Evolutionary conservation across 2,113 vertebrate genomes (phyloP), one percentile per base, ranked within the genome.

Genomic region (Cairina moschata): DNA sequence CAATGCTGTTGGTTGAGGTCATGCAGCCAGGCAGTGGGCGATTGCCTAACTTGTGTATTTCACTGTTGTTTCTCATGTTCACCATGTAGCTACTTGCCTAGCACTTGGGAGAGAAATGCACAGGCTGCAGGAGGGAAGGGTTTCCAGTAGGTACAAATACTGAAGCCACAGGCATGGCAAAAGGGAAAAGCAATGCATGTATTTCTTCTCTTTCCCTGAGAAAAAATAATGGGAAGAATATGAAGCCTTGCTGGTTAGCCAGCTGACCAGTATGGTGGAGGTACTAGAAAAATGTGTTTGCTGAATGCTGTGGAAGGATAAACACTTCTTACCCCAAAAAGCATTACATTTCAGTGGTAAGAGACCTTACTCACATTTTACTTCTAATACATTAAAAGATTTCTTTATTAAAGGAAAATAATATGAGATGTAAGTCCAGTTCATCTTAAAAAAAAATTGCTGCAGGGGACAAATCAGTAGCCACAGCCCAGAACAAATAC

Each of bases 111-210:
- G 65, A 36, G n/a, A 90, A 71, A 59, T 0, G 1, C 40, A 58
- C 6, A 18, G 23, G 44, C 22, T 84, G 23, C 31, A 58, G 65
- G 13, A 66, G 26, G 11, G n/a, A 89, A 76, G 6, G 23, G 10
- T 59, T 78, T 55, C 44, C 42, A 84, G 36, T 21, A 91, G 68
- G 9, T 36, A 65, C 9, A 25, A 38, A 69, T 82, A 8, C 0
- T 1, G 79, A 67, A 8, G 6, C 22, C 50, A 40, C 17, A 50
- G 46, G 59, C 6, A 5, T 2, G 17, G 26, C 0, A 2, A 86
- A 55, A 83, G 28, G 1, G 3, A 50, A 83, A 78, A 84, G 2
- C 26, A 69, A 29, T 11, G 36, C 26, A 40, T 13, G 12, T 65
- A 7, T 20, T 81, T 44, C 7, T 86, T 83, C 31, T 66, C 10